A percentile compares a stretch with the other conserved stretches of the same genome.
Conservation (phyloP, 2,797 vertebrate genomes). For the Monodelphis domestica region DNA sequence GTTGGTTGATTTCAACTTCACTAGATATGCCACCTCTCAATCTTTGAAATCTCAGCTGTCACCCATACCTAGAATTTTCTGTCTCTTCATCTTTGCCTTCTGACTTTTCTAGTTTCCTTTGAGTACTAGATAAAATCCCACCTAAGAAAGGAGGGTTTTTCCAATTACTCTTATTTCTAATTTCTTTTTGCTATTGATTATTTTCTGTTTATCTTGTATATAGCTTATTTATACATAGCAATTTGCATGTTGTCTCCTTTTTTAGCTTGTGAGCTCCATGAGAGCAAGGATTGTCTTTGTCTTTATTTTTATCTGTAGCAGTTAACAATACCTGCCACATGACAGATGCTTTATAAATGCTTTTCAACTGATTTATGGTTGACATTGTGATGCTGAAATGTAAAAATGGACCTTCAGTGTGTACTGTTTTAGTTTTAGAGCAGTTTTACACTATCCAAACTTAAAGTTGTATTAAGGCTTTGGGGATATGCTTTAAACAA, state of each 20-base stretch:
- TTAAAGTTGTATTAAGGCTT: neutral
- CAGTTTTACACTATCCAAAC: neutral
- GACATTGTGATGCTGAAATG: neutral
- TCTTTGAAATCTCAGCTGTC: neutral
- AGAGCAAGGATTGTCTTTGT: no score
- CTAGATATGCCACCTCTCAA: neutral
- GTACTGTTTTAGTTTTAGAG: no score
- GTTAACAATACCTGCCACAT: neutral
- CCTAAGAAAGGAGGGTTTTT: neutral
- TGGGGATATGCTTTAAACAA: neutral
- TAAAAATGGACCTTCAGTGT: neutral
- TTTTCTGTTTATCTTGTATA: no score
- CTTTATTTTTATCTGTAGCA: neutral
- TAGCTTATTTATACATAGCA: no score
- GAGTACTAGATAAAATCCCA: neutral
- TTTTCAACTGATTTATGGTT: neutral
- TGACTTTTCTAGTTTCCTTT: neutral
- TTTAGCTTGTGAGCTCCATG: no score
- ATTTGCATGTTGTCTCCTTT: no score
- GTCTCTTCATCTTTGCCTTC: neutral
- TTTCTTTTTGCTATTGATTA: neutral
- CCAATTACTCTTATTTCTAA: neutral
- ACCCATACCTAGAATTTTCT: neutral
- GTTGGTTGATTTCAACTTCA: neutral
- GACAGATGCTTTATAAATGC: neutral